These are phyloP conservation scores for Chloropsis hardwickii DNA, from an alignment of 2,113 vertebrate species.

Conservation along the genomic window DNA sequence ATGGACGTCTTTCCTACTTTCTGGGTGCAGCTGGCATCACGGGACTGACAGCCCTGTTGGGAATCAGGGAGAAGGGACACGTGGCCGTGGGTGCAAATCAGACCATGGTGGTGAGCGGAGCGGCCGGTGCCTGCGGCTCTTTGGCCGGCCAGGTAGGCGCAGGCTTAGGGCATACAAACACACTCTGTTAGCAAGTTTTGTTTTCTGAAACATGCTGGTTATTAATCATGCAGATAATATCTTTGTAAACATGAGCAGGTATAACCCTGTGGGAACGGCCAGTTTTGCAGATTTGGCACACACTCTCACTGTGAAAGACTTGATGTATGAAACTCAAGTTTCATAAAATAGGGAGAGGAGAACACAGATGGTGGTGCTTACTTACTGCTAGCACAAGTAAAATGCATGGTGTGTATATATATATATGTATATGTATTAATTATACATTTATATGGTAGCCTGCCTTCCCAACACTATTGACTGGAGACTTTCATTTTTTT, in stretches of 20 bases:
- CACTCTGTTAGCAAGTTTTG: neutral
- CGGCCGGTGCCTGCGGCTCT: slow-evolving; percentile 92
- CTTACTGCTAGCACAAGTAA: neutral
- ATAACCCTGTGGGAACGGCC: neutral
- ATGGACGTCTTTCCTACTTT: slow-evolving; percentile 87
- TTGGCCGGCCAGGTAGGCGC: slow-evolving; percentile 88
- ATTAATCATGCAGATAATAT: neutral
- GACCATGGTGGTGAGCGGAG: slow-evolving; percentile 94
- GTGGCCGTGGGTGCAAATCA: slow-evolving; percentile 81
- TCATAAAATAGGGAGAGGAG: neutral
- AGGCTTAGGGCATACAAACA: neutral
- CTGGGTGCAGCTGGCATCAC: slow-evolving; percentile 88
- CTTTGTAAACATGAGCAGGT: neutral
- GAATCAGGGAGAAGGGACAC: slow-evolving; percentile 88
- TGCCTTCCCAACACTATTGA: neutral
- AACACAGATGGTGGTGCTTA: neutral
- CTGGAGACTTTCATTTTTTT: neutral
- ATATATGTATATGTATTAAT: neutral
- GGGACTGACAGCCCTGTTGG: slow-evolving; percentile 87
- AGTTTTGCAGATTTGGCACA: neutral
- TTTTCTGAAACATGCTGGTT: neutral
- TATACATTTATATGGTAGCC: neutral
- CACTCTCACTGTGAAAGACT: neutral
- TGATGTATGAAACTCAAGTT: neutral
- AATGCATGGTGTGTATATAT: neutral